Evolutionary conservation across 2,888 invertebrate genomes (phyloP).

Genomic region (Alviniconcha strummeri): DNA sequence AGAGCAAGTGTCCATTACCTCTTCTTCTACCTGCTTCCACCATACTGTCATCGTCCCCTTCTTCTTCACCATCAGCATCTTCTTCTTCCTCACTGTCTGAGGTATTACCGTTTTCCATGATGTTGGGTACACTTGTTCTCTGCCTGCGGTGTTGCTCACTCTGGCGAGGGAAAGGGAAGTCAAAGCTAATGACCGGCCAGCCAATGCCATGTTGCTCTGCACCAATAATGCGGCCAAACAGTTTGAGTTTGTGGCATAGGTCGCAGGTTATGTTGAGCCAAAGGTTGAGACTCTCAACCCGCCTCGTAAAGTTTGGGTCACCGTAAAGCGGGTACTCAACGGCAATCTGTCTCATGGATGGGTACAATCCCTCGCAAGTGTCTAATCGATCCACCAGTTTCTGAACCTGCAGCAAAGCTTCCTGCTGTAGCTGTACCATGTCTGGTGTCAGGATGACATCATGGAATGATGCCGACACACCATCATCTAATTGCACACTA

Average conservation of each 20-base stretch:
- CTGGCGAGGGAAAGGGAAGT: constrained; percentile 35
- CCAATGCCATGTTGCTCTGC: constrained; percentile 60
- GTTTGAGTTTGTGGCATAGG: constrained; percentile 86
- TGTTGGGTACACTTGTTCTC: constrained; percentile 50
- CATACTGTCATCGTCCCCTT: constrained; percentile 33
- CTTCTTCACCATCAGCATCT: constrained; percentile 38
- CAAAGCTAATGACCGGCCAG: constrained; percentile 70
- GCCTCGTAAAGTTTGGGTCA: constrained; percentile 80
- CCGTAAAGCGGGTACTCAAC: constrained; percentile 83
- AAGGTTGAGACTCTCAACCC: constrained; percentile 88
- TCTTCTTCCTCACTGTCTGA: constrained; percentile 45
- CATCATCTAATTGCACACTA: constrained; percentile 20
- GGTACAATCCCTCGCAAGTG: constrained; percentile 86
- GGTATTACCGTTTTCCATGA: constrained; percentile 40
- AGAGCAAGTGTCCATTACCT: constrained; percentile 38
- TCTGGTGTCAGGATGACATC: constrained; percentile 54
- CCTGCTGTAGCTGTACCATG: constrained; percentile 81
- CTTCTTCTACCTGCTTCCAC: constrained; percentile 42
- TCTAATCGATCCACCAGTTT: constrained; percentile 84
- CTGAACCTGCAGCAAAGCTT: constrained; percentile 85
- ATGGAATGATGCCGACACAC: constrained; percentile 51
- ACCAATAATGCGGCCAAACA: constrained; percentile 74
- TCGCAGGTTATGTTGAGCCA: constrained; percentile 94
- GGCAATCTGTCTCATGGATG: constrained; percentile 87
- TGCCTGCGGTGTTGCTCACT: constrained; percentile 39